Conservation (phyloP, 2,113 vertebrate genomes). For the Psittacula cyanocephala region DNA sequence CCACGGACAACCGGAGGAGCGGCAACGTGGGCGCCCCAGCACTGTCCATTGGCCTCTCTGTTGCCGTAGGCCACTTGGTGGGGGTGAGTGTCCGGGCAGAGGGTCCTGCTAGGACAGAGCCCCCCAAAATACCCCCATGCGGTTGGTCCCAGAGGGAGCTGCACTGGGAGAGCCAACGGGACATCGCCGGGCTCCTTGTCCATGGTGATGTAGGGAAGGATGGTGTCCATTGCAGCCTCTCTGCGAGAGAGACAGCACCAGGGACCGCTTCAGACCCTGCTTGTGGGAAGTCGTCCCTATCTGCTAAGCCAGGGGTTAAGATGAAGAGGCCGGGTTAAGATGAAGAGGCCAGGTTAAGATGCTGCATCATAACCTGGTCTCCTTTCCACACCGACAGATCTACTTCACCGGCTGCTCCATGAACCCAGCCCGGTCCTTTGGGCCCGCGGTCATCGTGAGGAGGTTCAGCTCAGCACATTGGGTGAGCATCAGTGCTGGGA, state of each 20-base stretch:
- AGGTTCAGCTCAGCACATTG: slow-evolving; percentile 71
- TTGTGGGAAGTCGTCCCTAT: rapidly evolving
- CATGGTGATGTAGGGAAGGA: rapidly evolving
- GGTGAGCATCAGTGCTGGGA: slow-evolving; percentile 56
- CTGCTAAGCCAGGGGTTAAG: not conserved
- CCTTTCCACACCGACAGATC: slow-evolving; percentile 61
- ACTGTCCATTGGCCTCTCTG: slow-evolving; percentile 76
- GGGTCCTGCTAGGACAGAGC: rapidly evolving
- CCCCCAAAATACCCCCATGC: rapidly evolving
- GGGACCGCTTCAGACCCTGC: rapidly evolving
- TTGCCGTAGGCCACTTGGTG: slow-evolving; percentile 79
- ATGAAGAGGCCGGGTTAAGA: not conserved
- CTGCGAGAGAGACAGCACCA: rapidly evolving
- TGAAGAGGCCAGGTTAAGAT: not conserved
- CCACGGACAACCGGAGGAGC: slow-evolving; percentile 70
- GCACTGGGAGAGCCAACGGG: rapidly evolving
- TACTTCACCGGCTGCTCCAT: slow-evolving; percentile 83
- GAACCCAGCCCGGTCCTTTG: slow-evolving; percentile 82
- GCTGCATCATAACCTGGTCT: not conserved
- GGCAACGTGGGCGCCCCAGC: slow-evolving; percentile 67
- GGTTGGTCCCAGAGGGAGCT: rapidly evolving
- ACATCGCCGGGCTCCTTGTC: rapidly evolving
- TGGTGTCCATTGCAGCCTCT: not conserved
- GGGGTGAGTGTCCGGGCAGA: slow-evolving; percentile 65
- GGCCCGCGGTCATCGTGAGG: slow-evolving; percentile 72